Conservation (phyloP, 2,888 invertebrate species). For the Scaptomyza cyrtandrae region DNA sequence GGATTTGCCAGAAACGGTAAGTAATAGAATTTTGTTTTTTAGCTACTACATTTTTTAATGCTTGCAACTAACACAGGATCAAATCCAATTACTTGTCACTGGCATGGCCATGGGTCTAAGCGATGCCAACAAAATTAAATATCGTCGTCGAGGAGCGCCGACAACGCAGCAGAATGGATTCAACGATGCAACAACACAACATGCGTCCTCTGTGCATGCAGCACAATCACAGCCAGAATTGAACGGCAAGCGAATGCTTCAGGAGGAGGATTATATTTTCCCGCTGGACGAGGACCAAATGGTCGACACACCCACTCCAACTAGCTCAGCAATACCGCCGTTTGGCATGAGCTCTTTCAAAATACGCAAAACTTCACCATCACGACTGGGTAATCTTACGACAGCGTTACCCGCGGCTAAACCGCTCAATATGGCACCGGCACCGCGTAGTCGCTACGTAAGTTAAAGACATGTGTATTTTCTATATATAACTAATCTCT, state of each 20-base stretch:
- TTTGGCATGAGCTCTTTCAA: slow-evolving; percentile 85
- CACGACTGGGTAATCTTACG: slow-evolving; percentile 77
- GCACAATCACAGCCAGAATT: slow-evolving; percentile 60
- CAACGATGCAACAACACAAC: slow-evolving; percentile 46
- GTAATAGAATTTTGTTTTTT: slow-evolving; percentile 22
- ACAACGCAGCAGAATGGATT: slow-evolving; percentile 58
- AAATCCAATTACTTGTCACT: slow-evolving; percentile 88
- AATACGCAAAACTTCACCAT: slow-evolving; percentile 86
- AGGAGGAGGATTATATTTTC: slow-evolving; percentile 93
- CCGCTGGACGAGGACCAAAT: slow-evolving; percentile 91
- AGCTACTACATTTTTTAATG: neutral
- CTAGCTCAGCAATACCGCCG: slow-evolving; percentile 67
- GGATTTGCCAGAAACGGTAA: slow-evolving; percentile 93
- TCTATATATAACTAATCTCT: neutral
- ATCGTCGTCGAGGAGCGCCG: slow-evolving; percentile 81
- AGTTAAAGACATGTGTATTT: slow-evolving; percentile 14
- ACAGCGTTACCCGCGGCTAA: slow-evolving; percentile 50
- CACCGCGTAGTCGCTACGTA: slow-evolving; percentile 64
- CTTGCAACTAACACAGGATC: slow-evolving; percentile 85
- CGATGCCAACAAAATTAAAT: slow-evolving; percentile 86
- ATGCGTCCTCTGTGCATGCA: slow-evolving; percentile 31
- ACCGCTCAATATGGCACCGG: slow-evolving; percentile 36
- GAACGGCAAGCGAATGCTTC: slow-evolving; percentile 76
- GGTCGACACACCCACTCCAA: slow-evolving; percentile 80
- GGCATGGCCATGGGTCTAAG: slow-evolving; percentile 93